phyloP scores from a whole-genome alignment of 2,113 vertebrate genomes.

The Hylia prasina region DNA sequence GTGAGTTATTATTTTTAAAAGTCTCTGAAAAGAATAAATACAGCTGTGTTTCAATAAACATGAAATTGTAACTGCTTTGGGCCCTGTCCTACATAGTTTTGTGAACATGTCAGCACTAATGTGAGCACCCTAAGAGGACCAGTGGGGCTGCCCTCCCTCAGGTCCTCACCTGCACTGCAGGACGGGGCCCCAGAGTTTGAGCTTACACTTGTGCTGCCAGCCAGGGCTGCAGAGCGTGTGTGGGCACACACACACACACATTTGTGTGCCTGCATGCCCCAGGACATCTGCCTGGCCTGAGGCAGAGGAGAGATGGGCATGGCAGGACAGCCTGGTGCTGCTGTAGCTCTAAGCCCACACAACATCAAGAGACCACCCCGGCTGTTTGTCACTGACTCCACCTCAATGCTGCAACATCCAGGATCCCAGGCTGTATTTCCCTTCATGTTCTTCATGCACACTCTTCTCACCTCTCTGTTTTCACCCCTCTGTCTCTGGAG shows the following conservation, averaged over 20 bases:
- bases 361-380: fast-evolving
- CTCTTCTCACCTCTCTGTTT: not conserved
- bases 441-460: not conserved
- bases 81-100: not conserved
- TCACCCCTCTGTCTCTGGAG: not conserved
- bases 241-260: not conserved
- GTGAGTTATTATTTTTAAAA: not conserved
- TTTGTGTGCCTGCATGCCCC: not conserved
- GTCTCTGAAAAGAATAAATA: not conserved
- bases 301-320: fast-evolving
- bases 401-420: fast-evolving
- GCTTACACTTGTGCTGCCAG: not conserved
- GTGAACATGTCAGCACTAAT: not conserved
- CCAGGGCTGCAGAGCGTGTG: not conserved
- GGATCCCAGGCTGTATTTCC: not conserved
- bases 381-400: not conserved
- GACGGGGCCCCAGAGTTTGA: not conserved
- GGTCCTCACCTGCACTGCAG: not conserved
- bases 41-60: not conserved
- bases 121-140: not conserved
- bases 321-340: not conserved
- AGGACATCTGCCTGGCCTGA: not conserved
- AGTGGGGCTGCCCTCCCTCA: fast-evolving
- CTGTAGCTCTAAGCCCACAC: fast-evolving
- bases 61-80: not conserved